Conservation (phyloP, 1,140 invertebrate genomes). For the Polypedilum vanderplanki region DNA sequence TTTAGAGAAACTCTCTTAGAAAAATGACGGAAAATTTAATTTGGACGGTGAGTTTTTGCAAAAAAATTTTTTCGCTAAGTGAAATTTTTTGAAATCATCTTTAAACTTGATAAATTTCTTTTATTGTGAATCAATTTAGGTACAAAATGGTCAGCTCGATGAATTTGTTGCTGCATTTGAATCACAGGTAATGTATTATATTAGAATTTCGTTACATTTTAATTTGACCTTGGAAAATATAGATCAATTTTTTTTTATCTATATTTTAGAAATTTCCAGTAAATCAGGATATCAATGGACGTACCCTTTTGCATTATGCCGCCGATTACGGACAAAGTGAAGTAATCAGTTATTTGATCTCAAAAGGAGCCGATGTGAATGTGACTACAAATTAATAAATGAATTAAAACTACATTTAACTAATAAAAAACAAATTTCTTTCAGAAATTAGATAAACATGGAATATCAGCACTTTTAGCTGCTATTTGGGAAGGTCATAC, state of each 20-base stretch:
- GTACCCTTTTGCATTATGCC: constrained; percentile 81
- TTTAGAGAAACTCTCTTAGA: background rate
- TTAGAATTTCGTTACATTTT: background rate
- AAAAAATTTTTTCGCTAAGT: constrained; percentile 5
- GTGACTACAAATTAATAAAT: constrained; percentile 60
- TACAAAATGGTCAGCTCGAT: background rate
- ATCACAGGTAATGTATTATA: background rate
- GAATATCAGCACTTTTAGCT: constrained; percentile 82
- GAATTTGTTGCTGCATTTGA: background rate
- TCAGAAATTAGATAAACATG: constrained; percentile 85
- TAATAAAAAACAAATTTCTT: constrained; percentile 34
- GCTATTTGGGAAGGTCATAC: constrained; percentile 96
- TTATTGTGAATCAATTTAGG: background rate
- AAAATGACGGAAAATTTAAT: constrained; percentile 2
- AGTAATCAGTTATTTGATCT: constrained; percentile 81
- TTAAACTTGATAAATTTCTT: background rate
- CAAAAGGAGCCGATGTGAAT: constrained; percentile 86
- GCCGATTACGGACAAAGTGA: constrained; percentile 91
- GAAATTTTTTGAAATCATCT: background rate
- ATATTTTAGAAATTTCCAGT: constrained; percentile 68
- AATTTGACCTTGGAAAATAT: no score
- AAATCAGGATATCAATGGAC: constrained; percentile 77
- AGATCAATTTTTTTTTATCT: no score
- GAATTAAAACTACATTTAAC: constrained; percentile 28
- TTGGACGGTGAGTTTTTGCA: constrained; percentile 31